Base-by-base conservation (phyloP, 2,888 invertebrate genomes). In the Caenorhabditis sinica region DNA sequence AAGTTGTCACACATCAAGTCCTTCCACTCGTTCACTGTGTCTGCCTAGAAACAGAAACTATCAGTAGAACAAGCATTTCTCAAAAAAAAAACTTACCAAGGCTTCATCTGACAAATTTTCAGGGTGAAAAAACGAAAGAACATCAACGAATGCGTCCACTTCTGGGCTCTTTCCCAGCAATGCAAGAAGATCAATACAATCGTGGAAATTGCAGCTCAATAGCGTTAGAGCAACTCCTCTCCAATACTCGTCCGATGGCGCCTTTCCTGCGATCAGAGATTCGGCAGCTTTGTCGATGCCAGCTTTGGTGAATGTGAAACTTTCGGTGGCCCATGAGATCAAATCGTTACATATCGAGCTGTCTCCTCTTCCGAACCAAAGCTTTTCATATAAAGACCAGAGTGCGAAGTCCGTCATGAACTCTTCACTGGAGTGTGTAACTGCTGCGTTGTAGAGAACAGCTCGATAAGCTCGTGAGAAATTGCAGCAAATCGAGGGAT, bases 311-410 rank as follows among this genome's bases (percentile, higher is more conserved):
- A 85, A 86, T 1, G 58, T 61, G 69, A 86, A 88, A 51, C 77
- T 81, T 53, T 87, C 76, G 13, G 69, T 77, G 13, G 88, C 86
- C 88, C 88, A 88, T 0, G 79, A 74, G 15, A 88, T 82, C 25
- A 88, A 51, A 73, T 88, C 88, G 0, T 74, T 51, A 17, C 76
- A 73, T 20, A 88, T 82, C n/a, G 86, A 81, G 23, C 77, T 77
- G 68, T 88, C 86, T 45, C 86, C 84, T 58, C 68, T 45, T 17
- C 73, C 60, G 15, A 88, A 82, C 76, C 82, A 87, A 25, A 88
- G 74, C 63, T 83, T 84, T 30, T 88, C 88, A 71, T 83, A 88
- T 2, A 88, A 56, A 1, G 82, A 83, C 88, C 88, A 88, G 6
- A 88, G 60, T 4, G 85, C 77, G 49, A 86, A 87, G 40, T 88